Percentiles rank a stretch among this genome's conserved stretches.
Conservation (phyloP, 2,797 vertebrate genomes). For the Sorex maritimensis region DNA sequence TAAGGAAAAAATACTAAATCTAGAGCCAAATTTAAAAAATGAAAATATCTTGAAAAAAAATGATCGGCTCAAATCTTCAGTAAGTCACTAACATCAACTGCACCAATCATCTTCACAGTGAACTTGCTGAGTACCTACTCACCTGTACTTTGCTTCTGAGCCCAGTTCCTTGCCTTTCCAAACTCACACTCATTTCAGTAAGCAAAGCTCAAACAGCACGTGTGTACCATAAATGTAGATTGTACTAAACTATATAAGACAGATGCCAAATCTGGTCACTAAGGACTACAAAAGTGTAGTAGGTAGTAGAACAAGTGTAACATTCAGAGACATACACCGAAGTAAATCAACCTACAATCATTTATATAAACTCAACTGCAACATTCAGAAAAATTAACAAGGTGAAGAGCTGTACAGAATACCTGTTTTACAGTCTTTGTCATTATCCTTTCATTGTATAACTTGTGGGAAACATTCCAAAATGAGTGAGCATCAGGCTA, state of each 20-base stretch:
- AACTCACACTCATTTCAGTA: background rate
- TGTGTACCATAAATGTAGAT: background rate
- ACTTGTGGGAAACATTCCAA: background rate
- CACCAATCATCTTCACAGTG: background rate
- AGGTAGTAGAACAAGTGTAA: background rate
- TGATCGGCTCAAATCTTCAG: background rate
- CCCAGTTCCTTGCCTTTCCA: background rate
- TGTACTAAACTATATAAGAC: background rate
- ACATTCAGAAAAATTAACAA: background rate
- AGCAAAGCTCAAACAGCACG: background rate
- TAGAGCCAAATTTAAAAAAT: constrained; percentile 12
- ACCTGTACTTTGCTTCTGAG: background rate
- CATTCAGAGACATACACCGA: constrained; percentile 2
- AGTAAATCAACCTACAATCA: background rate
- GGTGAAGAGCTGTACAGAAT: background rate
- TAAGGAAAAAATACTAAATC: background rate
- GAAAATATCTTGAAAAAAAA: constrained; percentile 16
- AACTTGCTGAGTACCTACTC: background rate
- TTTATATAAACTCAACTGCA: background rate
- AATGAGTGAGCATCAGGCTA: background rate
- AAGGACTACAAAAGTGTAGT: background rate
- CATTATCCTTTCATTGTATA: background rate
- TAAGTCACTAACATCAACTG: background rate
- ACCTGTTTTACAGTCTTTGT: background rate
- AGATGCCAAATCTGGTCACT: constrained; percentile 4